phyloP scores from a whole-genome alignment of 2,888 invertebrate species.

The Oscheius sp. region DNA sequence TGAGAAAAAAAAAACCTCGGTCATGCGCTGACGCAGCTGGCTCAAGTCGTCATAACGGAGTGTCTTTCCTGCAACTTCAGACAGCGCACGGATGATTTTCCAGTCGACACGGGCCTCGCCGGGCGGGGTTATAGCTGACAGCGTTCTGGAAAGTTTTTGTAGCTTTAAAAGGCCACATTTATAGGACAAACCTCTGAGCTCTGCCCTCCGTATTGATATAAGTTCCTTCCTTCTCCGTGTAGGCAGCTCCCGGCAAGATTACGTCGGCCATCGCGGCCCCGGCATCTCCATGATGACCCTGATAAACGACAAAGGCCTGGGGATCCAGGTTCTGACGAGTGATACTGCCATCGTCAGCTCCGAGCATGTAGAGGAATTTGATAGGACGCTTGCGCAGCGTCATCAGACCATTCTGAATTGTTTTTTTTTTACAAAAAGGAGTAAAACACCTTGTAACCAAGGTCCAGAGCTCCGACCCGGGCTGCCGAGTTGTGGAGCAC shows the following conservation, averaged over 20 bases:
- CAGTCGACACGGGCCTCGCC: slow-evolving; percentile 90
- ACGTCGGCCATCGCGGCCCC: slow-evolving; percentile 93
- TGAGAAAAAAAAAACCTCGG: slow-evolving; percentile 76
- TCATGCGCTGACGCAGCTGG: slow-evolving; percentile 85
- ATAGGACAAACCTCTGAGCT: slow-evolving; percentile 76
- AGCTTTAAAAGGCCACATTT: background rate
- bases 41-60: slow-evolving; percentile 89
- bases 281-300: slow-evolving; percentile 91
- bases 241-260: slow-evolving; percentile 92
- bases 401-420: slow-evolving; percentile 43
- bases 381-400: slow-evolving; percentile 62
- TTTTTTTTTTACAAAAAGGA: background rate
- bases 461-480: slow-evolving; percentile 87
- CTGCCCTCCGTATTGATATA: slow-evolving; percentile 98
- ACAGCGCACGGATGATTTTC: slow-evolving; percentile 96
- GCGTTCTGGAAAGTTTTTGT: slow-evolving; percentile 43
- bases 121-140: slow-evolving; percentile 71
- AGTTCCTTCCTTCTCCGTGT: slow-evolving; percentile 97
- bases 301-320: slow-evolving; percentile 88
- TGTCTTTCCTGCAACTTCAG: slow-evolving; percentile 83
- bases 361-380: slow-evolving; percentile 87
- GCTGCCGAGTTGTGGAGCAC: slow-evolving; percentile 91
- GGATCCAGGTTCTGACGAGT: slow-evolving; percentile 83
- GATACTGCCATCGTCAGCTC: slow-evolving; percentile 90
- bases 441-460: slow-evolving; percentile 81